phyloP scores from a whole-genome alignment of 2,888 invertebrate species.

The Xanthostigma xanthostigma region DNA sequence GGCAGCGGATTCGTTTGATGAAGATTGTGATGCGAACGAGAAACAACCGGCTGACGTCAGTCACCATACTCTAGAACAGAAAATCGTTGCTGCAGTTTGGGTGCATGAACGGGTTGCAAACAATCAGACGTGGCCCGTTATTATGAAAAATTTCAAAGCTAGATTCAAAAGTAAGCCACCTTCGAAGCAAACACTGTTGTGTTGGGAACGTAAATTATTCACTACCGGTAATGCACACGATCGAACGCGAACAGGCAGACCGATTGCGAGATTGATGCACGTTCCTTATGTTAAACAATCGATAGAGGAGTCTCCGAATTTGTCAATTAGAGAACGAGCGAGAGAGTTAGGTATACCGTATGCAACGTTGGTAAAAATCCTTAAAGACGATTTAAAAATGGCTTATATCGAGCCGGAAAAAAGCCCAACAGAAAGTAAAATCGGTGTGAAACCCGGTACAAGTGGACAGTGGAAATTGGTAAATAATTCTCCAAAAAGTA shows the following conservation, averaged over 20 bases:
- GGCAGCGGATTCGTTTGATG: not conserved
- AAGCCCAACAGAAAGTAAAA: conserved; percentile 1
- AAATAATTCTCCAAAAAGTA: not conserved
- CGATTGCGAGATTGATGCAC: conserved; percentile 12
- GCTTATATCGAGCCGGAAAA: conserved; percentile 1
- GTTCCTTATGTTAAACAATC: conserved; percentile 21
- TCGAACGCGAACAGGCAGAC: conserved; percentile 24
- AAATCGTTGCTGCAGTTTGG: conserved; percentile 26
- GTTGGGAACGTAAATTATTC: conserved; percentile 27
- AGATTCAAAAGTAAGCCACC: conserved; percentile 25
- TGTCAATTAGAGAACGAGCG: conserved; percentile 25
- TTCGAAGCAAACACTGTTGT: conserved; percentile 25
- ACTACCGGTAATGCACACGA: conserved; percentile 25
- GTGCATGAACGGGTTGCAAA: conserved; percentile 25
- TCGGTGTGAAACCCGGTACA: not conserved
- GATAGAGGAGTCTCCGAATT: conserved; percentile 18
- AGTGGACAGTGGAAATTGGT: conserved; percentile 5
- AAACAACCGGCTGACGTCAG: conserved; percentile 24
- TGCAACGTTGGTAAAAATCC: conserved; percentile 23
- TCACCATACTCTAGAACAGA: conserved; percentile 21
- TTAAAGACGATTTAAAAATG: conserved; percentile 16
- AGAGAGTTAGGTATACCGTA: conserved; percentile 21
- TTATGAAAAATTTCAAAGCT: conserved; percentile 23
- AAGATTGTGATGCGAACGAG: conserved; percentile 6
- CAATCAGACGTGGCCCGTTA: conserved; percentile 16